Conservation (phyloP, 2,113 vertebrate species). For the Salvelinus sp. region DNA sequence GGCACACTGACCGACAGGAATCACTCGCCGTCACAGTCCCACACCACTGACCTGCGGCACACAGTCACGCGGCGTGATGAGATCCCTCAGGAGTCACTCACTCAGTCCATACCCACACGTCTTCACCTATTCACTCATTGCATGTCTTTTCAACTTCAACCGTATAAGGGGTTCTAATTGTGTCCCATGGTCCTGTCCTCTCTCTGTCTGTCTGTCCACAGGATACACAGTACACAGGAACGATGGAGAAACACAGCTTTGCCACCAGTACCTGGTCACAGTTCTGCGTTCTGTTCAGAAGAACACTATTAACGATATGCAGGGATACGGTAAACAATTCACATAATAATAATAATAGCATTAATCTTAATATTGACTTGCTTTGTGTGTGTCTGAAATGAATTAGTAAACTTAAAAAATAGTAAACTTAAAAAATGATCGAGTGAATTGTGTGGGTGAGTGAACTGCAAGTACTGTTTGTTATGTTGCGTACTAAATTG, state of each 20-base stretch:
- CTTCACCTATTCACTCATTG: no score
- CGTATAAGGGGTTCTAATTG: not conserved
- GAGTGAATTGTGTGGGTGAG: not conserved
- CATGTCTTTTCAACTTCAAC: no score
- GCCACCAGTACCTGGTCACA: constrained; percentile 92
- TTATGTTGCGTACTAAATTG: not conserved
- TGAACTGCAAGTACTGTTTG: no score
- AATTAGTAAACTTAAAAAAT: not conserved
- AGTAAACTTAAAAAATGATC: accelerated
- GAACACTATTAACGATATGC: constrained; percentile 91
- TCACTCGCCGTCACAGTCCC: not conserved
- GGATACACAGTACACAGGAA: constrained; percentile 70
- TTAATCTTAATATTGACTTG: not conserved
- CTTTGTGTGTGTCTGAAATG: not conserved
- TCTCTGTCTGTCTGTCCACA: constrained; percentile 64
- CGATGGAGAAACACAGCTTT: constrained; percentile 93
- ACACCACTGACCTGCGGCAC: not conserved
- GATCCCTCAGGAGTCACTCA: not conserved
- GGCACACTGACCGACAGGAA: not conserved
- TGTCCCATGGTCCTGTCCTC: not conserved
- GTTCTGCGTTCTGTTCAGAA: constrained; percentile 97
- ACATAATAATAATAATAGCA: not conserved
- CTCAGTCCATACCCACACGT: not conserved
- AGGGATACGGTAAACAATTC: constrained; percentile 85
- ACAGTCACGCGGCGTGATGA: not conserved